Base-by-base conservation (phyloP, 2,888 invertebrate genomes). In the Meghimatium bilineatum region DNA sequence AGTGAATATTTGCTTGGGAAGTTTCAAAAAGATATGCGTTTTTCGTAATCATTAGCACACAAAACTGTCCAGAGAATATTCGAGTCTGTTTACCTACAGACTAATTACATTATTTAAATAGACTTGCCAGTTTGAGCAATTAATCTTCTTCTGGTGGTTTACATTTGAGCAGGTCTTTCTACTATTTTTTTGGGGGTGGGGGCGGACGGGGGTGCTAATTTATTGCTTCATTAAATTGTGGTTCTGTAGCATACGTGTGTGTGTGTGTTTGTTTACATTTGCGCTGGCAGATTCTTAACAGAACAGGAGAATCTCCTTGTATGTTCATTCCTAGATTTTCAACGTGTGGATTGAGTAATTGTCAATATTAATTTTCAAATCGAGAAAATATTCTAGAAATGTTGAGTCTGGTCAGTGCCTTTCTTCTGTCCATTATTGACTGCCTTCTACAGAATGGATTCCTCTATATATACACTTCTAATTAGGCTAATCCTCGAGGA, bases 81-180 rank as follows among this genome's bases (percentile, higher is more conserved):
- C 71, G 23, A 6, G 20, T 36, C 44, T 72, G 72, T 72, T 72
- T 72, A 72, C 72, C 14, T n/a, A 49, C n/a, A 29, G 72, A 72
- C 44, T 49, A 72, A 72, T 72, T 44, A 72, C 49, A 49, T 72
- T 72, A 49, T 44, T 72, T 44, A 72, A 72, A 14, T n/a, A 49
- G 72, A 38, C 44, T 10, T 49, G 44, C 72, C 44, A 49, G 72
- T 44, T 72, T 72, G 72, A 5, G 29, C 44, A n/a, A 44, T 44
- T 72, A 72, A 72, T 72, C 44, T n/a, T 72, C 26, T n/a, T 23
- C 20, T 72, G 29, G 44, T 72, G 29, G 44, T 72, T 72, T 69
- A 23, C 36, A 38, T 69, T 69, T 23, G 26, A n/a, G 26, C 72
- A 44, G 12, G 44, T n/a, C 29, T 49, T 29, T n/a, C n/a, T n/a